Base-by-base conservation (phyloP, 2,113 vertebrate genomes). In the Prunella fulvescens region DNA sequence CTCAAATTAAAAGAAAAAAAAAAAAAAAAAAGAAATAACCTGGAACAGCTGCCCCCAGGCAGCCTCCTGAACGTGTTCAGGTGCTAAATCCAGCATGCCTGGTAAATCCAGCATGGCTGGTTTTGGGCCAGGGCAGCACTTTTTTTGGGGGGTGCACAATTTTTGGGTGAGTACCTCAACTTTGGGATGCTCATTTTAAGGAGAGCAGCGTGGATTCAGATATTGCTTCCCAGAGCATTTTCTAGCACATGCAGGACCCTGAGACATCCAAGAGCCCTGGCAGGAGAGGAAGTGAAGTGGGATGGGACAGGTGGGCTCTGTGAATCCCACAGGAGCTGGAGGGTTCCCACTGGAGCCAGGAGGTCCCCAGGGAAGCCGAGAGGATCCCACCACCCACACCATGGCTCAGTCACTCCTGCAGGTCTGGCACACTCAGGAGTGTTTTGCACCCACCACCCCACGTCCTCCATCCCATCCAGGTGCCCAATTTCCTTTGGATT, bases 11-110 rank as follows among this genome's bases (percentile, higher is more conserved):
- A 6, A 53, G 23, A 22, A 25, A 19, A 11, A 31, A 25, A n/a
- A 33, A 65, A 9, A 26, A 35, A 53, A n/a, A n/a, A 4, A 6
- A 1, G 45, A 62, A 90, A 45, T 48, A 65, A 81, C 1, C 19
- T 58, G 3, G 26, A 87, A 19, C 16, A 15, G 16, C 58, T n/a
- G 3, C 3, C 17, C 54, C 17, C 18, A 4, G 3, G 72, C 66
- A 18, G 39, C 4, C 0, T 20, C 35, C 73, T 0, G 0, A 51
- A 19, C 1, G 0, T 6, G 24, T 29, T 19, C n/a, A 37, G 42
- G 17, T 64, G 48, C 53, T 47, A 19, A 51, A 42, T 47, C 54
- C 78, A 35, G 22, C 81, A 2, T 1, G 33, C 35, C 37, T 40
- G 35, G 7, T 47, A 19, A 51, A 42, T 47, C 54, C 78, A 35